Base-by-base conservation (phyloP, 2,888 invertebrate species). In the Caenorhabditis japonica region DNA sequence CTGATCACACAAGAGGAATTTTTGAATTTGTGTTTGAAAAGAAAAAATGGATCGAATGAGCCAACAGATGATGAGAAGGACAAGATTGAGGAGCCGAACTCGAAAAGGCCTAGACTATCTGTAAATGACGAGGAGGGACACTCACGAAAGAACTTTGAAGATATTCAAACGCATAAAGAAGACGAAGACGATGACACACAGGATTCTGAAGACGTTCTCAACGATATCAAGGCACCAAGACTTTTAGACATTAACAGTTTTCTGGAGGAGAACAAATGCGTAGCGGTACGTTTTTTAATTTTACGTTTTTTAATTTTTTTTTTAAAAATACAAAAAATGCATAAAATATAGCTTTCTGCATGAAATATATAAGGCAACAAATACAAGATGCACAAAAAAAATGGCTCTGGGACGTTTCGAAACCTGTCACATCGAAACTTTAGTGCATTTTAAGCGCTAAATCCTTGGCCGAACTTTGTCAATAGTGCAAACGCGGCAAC, bases 141-240 rank as follows among this genome's bases (percentile, higher is more conserved):
- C 41, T 81, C 25, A 69, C 72, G 49, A 51, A 56, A 21, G 51
- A 62, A 36, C 27, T 83, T 47, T 71, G 78, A n/a, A 39, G 60
- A 38, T 56, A 76, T 56, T 62, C 76, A 17, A 60, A 60, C 41
- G 59, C 79, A 41, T 44, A 77, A 74, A 21, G 41, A 23, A 38
- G 61, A 68, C 15, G 51, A 56, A 19, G 56, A 66, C 17, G 56
- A 66, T 1, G 58, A 52, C 25, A 44, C 58, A 1, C 7, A 2
- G 30, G 38, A 61, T 36, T 68, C 61, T 3, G 49, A 39, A 15
- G 60, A 61, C 12, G 39, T 71, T n/a, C n/a, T 43, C 27, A 39
- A 39, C 12, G 21, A n/a, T 3, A 55, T 64, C 15, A 55, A 39
- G 2, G 39, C 52, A 36, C 64, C 64, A 15, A n/a, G 56, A 13